Evolutionary conservation across 37 sponge, comb jelly and placozoan species (phyloP).

Genomic region (Petrosia ficiformis): DNA sequence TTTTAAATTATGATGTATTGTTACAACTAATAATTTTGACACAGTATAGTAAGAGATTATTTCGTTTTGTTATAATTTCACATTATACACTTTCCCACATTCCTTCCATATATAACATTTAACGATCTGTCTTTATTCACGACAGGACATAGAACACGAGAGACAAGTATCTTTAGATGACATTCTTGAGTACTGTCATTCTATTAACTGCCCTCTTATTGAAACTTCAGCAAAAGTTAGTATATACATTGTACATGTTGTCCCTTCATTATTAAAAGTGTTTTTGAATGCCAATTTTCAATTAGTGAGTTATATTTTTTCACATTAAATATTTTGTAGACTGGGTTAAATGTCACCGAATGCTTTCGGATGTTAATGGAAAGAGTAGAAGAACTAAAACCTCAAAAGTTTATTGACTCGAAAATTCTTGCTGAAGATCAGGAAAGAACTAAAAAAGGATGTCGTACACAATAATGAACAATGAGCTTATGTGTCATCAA

Average conservation of each 20-base stretch:
- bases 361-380: conserved; percentile 77
- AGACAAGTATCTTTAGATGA: conserved; percentile 75
- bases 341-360: conserved; percentile 80
- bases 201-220: conserved; percentile 54
- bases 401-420: conserved; percentile 35
- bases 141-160: conserved; percentile 71
- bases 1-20: not conserved
- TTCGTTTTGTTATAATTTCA: no score
- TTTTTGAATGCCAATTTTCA: not conserved
- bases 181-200: conserved; percentile 63
- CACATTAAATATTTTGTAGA: conserved; percentile 22
- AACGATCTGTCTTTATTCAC: not conserved
- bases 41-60: no score
- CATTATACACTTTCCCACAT: no score
- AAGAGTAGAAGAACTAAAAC: conserved; percentile 54
- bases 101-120: no score
- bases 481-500: no score
- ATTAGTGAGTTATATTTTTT: not conserved
- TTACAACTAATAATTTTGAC: not conserved
- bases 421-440: not conserved
- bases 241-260: not conserved
- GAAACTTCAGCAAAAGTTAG: conserved; percentile 81
- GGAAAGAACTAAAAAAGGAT: not conserved
- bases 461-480: not conserved
- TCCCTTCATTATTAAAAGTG: not conserved